These are phyloP conservation scores for Eremobia ochroleuca DNA, from an alignment of 2,888 invertebrate genomes.

Conservation along the genomic window DNA sequence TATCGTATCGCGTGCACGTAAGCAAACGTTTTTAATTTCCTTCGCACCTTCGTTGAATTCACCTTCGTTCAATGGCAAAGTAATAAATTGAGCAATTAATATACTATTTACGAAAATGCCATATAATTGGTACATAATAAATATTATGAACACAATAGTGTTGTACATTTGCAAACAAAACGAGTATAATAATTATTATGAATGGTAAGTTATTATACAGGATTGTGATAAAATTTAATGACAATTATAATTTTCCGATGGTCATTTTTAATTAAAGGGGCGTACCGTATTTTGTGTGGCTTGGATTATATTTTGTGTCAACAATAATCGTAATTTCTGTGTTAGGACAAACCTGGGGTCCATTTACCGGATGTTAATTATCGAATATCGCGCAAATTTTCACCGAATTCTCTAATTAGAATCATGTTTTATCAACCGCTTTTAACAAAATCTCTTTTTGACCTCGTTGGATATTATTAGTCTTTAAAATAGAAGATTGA, in stretches of 20 bases:
- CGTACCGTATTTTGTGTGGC: constrained; percentile 28
- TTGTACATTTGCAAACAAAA: constrained; percentile 41
- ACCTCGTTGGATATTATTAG: background rate
- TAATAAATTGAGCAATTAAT: constrained; percentile 53
- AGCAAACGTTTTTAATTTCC: constrained; percentile 60
- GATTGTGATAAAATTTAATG: constrained; percentile 56
- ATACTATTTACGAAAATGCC: constrained; percentile 56
- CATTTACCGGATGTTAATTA: constrained; percentile 20
- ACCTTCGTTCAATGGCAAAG: constrained; percentile 52
- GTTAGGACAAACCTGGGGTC: constrained; percentile 41
- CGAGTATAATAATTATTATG: constrained; percentile 16
- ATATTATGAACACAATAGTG: constrained; percentile 21
- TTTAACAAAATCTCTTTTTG: background rate
- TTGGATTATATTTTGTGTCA: constrained; percentile 44
- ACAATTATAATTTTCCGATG: constrained; percentile 46
- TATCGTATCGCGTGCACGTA: constrained; percentile 68
- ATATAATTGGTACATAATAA: constrained; percentile 44
- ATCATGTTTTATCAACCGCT: background rate
- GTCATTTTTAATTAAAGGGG: constrained; percentile 58
- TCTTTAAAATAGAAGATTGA: background rate
- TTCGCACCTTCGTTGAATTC: constrained; percentile 60
- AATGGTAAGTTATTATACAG: constrained; percentile 31
- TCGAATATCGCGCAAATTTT: constrained; percentile 23
- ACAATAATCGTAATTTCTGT: constrained; percentile 51
- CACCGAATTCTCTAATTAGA: constrained; percentile 34